These are phyloP conservation scores for Neostethus bicornis DNA, from an alignment of 2,797 vertebrate species.

Conservation along the genomic window DNA sequence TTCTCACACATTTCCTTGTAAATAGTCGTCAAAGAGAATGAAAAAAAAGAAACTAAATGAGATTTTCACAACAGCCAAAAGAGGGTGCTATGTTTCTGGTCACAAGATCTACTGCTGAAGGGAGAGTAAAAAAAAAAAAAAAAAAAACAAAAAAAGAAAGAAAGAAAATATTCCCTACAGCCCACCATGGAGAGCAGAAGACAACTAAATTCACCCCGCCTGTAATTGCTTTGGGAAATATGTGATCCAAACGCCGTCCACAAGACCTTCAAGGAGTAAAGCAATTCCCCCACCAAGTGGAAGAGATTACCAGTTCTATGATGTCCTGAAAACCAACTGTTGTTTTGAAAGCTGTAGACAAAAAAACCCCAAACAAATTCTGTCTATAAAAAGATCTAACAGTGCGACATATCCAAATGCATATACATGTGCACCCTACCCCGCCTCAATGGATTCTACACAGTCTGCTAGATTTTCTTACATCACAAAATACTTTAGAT, in stretches of 20 bases:
- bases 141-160: neutral
- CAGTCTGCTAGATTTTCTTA: constrained; percentile 24
- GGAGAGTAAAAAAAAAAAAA: constrained; percentile 10
- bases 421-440: constrained; percentile 12
- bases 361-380: constrained; percentile 42
- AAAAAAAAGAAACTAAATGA: too few species aligned
- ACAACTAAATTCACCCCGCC: constrained; percentile 72
- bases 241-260: constrained; percentile 61
- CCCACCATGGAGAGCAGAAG: constrained; percentile 56
- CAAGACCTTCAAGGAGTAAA: constrained; percentile 75
- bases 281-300: constrained; percentile 60
- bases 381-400: constrained; percentile 29
- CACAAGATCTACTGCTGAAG: constrained; percentile 24
- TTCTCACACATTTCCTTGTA: constrained; percentile 20
- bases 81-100: constrained; percentile 72
- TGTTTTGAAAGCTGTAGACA: constrained; percentile 47
- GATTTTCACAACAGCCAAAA: constrained; percentile 48
- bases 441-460: constrained; percentile 11
- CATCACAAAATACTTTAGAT: constrained; percentile 31
- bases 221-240: constrained; percentile 79
- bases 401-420: constrained; percentile 20
- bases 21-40: constrained; percentile 11
- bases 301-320: constrained; percentile 73
- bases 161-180: constrained; percentile 49
- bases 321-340: constrained; percentile 62